Percentiles rank a stretch among this genome's conserved stretches.
These are phyloP conservation scores for Carabus problematicus DNA, from an alignment of 2,888 invertebrate genomes.

Conservation along the genomic window DNA sequence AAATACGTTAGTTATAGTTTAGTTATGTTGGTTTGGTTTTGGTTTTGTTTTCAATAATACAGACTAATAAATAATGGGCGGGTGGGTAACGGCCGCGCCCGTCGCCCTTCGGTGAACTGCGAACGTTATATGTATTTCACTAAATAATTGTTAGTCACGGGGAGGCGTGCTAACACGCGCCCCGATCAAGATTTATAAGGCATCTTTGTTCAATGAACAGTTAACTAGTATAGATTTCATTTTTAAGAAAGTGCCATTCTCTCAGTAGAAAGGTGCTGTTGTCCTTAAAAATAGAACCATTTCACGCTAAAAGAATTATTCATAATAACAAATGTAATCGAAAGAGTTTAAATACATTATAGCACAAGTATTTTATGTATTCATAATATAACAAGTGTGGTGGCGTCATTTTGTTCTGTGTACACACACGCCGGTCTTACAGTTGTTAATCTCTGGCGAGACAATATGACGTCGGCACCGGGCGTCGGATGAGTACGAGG, in stretches of 20 bases:
- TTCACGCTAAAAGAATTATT: constrained; percentile 43
- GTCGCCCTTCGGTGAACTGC: constrained; percentile 37
- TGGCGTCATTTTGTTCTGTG: constrained; percentile 20
- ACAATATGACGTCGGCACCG: neutral
- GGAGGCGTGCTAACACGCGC: constrained; percentile 32
- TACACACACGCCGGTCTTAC: constrained; percentile 18
- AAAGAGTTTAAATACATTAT: constrained; percentile 43
- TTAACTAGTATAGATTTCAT: constrained; percentile 43
- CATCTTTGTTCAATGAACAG: constrained; percentile 43
- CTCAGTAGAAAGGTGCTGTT: constrained; percentile 42
- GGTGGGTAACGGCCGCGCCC: constrained; percentile 18
- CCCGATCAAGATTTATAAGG: constrained; percentile 43
- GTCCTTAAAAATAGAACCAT: constrained; percentile 43
- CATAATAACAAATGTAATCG: constrained; percentile 43
- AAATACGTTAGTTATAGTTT: constrained; percentile 8
- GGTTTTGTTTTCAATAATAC: constrained; percentile 27
- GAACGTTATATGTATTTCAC: constrained; percentile 42
- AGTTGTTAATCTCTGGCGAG: neutral
- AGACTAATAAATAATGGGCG: constrained; percentile 27
- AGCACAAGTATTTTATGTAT: constrained; percentile 41
- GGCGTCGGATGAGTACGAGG: constrained; percentile 6
- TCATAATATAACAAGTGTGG: constrained; percentile 40
- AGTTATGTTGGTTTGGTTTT: constrained; percentile 15
- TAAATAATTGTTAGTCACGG: constrained; percentile 43
- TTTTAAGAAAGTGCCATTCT: constrained; percentile 44